phyloP scores from a whole-genome alignment of 2,888 invertebrate genomes.

The Deilephila porcellus region DNA sequence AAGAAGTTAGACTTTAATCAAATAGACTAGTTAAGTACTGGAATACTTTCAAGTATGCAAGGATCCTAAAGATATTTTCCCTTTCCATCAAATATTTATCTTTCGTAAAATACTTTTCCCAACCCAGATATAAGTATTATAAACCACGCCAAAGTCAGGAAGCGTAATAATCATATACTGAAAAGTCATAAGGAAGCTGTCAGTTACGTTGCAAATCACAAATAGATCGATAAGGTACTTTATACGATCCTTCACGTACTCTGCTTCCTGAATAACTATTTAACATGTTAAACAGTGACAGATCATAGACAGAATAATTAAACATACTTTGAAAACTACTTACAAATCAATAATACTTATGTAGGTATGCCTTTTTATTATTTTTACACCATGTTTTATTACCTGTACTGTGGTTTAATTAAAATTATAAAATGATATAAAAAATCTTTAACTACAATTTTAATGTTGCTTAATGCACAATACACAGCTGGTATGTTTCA shows the following conservation, averaged over 20 bases:
- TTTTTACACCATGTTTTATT: too few species aligned
- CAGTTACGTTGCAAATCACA: slow-evolving; percentile 43
- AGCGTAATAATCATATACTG: neutral
- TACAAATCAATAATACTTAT: neutral
- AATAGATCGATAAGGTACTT: slow-evolving; percentile 13
- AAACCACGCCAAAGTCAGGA: neutral
- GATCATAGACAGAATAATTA: neutral
- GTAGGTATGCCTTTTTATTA: too few species aligned
- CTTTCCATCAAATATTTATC: too few species aligned
- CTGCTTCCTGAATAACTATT: neutral
- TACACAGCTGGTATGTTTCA: too few species aligned
- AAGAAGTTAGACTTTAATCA: too few species aligned
- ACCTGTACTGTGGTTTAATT: too few species aligned
- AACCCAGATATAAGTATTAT: neutral
- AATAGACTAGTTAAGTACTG: too few species aligned
- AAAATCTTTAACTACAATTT: too few species aligned
- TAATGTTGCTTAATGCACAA: too few species aligned
- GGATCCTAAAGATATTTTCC: too few species aligned
- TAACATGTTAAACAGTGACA: slow-evolving; percentile 1
- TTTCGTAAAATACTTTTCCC: neutral
- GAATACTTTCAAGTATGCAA: too few species aligned
- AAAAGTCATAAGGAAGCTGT: slow-evolving; percentile 40
- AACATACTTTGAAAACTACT: neutral
- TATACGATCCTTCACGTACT: neutral
- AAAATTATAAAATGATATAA: too few species aligned